Base-by-base conservation (phyloP, 2,113 vertebrate species). In the Pyxicephalus adspersus region DNA sequence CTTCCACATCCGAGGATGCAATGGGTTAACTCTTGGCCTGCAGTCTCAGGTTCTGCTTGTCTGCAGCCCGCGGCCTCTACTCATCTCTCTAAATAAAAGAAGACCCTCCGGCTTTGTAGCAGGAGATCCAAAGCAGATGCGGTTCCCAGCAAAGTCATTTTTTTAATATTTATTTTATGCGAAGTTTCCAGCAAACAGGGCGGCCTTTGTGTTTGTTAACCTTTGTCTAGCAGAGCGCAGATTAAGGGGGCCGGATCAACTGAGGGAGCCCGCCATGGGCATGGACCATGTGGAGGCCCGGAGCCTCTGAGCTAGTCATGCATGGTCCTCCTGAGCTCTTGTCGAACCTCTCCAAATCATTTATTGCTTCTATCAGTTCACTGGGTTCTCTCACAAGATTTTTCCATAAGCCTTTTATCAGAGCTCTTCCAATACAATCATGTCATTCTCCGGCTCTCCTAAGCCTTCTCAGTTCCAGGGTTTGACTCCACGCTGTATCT, bases 321-420 rank as follows among this genome's bases (percentile, higher is more conserved):
- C 60, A 74, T 73, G 52, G 66, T 28, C n/a, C 78, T 51, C 54
- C 25, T 64, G 38, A 64, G 28, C 61, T 70, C 22, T 22, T 20
- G 50, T 81, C 67, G 26, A 81, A 65, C 50, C 79, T 74, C 70
- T 81, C 45, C 68, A 81, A 81, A 81, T 55, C 61, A 81, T 81
- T 74, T 81, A 72, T 74, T 34, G 25, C 78, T 64, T 73, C 78
- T 73, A 71, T 81, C 79, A 73, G 67, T 81, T 81, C 79, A 81
- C 25, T 81, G 79, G 67, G 45, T 81, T 81, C 79, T 65, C 38
- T 73, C 61, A 73, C 60, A 65, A 74, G 68, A 54, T 81, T 74
- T 45, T 81, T 57, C 68, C 64, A 51, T 81, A 81, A 81, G 79
- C 79, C 29, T 26, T 81, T 81, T 81, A 81, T 81, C 79, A 74